Evolutionary conservation across 2,113 vertebrate species (phyloP).

Genomic region (Probosciger aterrimus): DNA sequence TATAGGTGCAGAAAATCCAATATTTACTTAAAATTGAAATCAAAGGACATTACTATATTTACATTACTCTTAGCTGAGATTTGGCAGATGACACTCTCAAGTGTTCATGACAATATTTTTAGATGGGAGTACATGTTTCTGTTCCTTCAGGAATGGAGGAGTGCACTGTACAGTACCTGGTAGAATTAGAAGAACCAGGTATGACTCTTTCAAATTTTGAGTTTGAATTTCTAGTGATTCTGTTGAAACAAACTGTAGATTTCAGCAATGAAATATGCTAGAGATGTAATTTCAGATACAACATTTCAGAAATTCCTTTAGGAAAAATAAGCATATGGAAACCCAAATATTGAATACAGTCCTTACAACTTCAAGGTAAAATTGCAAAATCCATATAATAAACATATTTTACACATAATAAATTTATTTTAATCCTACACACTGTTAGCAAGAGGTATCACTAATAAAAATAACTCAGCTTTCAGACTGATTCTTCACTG

Average conservation of each 20-base stretch:
- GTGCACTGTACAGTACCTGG: not conserved
- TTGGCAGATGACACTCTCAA: not conserved
- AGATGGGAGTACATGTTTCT: not conserved
- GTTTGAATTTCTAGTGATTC: not conserved
- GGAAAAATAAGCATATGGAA: not conserved
- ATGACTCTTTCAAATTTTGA: not conserved
- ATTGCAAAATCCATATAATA: not conserved
- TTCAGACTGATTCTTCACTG: not conserved
- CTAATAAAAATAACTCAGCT: not conserved
- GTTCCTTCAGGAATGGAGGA: not conserved
- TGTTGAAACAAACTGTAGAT: not conserved
- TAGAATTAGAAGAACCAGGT: not conserved
- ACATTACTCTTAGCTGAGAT: not conserved
- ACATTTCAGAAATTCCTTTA: not conserved
- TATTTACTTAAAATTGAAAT: conserved; percentile 2
- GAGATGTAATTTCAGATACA: not conserved
- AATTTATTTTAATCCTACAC: not conserved
- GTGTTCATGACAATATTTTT: not conserved
- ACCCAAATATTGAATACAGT: not conserved
- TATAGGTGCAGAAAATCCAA: not conserved
- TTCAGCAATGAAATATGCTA: not conserved
- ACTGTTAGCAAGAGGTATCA: not conserved
- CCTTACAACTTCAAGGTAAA: not conserved
- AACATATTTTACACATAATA: not conserved
- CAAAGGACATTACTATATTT: not conserved